Base-by-base conservation (phyloP, 2,113 vertebrate genomes). In the Semicossyphus pulcher region DNA sequence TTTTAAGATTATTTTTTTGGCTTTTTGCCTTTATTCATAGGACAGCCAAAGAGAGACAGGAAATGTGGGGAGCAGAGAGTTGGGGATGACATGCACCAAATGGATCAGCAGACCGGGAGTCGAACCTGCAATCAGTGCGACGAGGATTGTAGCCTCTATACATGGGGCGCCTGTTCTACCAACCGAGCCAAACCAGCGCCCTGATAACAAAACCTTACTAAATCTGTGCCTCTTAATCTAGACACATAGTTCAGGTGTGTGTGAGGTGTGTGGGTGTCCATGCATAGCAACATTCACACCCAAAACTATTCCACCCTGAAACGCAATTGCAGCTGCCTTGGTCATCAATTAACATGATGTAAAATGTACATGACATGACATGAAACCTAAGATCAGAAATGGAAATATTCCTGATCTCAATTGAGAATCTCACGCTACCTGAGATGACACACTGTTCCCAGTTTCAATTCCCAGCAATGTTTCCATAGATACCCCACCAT, bases 381-480 rank as follows among this genome's bases (percentile, higher is more conserved):
- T 4, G 26, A 36, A 51, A 36, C 28, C 9, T 31, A 4, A 1
- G 23, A 28, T 16, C 16, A 26, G 14, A 5, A 34, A 57, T 14
- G 0, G 0, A 2, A 41, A 28, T 15, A 3, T 49, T 34, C 32
- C 31, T 36, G 2, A n/a, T n/a, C 16, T 6, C 9, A 7, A 28
- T 29, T 32, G 28, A 54, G 37, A 26, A 26, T 15, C 31, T 41
- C 15, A 52, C 18, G 0, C 57, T 29, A 76, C 49, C 63, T 83
- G 42, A 34, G n/a, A 28, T 81, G 74, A 78, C 60, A 72, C 51
- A 62, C 9, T 49, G 54, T 59, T 36, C 56, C 34, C 44, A 16
- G 54, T 64, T 32, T 53, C 28, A 20, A 12, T 63, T 80, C n/a
- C 51, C 1, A n/a, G 31, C 3, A 36, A 0, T 23, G 8, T 29